Conservation (phyloP, 1,140 invertebrate genomes). For the Drosophila dunni region DNA sequence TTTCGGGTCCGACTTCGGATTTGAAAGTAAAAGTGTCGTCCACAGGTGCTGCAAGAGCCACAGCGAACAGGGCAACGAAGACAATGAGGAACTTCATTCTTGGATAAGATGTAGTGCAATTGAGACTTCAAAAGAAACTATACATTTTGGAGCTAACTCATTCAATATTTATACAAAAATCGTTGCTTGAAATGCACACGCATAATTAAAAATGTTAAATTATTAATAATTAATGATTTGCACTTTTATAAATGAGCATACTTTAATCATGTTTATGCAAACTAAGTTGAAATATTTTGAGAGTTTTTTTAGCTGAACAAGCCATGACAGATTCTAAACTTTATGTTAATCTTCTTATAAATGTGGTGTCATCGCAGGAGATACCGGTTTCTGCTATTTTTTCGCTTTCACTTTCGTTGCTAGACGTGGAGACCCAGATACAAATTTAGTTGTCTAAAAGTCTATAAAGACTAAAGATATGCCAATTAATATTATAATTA, state of each 20-base stretch:
- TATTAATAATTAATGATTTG: background rate
- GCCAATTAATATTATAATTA: slow-evolving; percentile 1
- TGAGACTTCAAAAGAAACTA: slow-evolving; percentile 18
- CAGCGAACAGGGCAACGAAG: slow-evolving; percentile 37
- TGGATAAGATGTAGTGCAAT: slow-evolving; percentile 5
- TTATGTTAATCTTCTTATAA: background rate
- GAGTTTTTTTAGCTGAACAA: too few species aligned
- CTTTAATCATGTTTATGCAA: slow-evolving; percentile 1
- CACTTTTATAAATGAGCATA: too few species aligned
- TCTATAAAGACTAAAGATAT: too few species aligned
- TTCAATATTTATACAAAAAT: background rate
- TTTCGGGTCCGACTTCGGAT: slow-evolving; percentile 78
- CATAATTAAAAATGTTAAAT: background rate
- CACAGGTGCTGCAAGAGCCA: slow-evolving; percentile 23
- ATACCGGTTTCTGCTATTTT: background rate
- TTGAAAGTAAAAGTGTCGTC: background rate
- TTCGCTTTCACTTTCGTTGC: slow-evolving; percentile 3
- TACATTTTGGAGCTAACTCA: background rate
- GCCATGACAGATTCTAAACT: background rate
- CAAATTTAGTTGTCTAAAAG: background rate
- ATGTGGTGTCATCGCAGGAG: background rate
- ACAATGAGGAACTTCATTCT: slow-evolving; percentile 65
- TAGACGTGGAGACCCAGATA: slow-evolving; percentile 6
- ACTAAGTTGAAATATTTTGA: background rate
- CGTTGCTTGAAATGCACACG: background rate